phyloP scores from a whole-genome alignment of 2,888 invertebrate genomes.

The Monopis laevigella region DNA sequence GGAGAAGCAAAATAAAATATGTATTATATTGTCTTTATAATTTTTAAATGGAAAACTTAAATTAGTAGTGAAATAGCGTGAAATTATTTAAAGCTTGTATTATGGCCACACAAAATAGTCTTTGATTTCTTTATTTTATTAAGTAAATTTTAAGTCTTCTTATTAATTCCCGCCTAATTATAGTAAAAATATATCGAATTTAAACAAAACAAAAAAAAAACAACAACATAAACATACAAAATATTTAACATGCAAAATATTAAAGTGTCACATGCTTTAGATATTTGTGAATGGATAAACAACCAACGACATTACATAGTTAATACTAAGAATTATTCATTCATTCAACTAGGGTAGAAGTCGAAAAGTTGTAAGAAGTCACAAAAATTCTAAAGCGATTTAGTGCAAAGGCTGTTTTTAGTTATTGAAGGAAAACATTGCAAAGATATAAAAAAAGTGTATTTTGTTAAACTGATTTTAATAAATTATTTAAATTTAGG shows the following conservation, averaged over 20 bases:
- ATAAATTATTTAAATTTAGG: neutral
- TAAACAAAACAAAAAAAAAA: too few species aligned
- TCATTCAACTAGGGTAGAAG: slow-evolving; percentile 13
- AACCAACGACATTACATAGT: slow-evolving; percentile 25
- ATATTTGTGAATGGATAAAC: slow-evolving; percentile 24
- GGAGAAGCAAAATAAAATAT: neutral
- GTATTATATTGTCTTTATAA: neutral
- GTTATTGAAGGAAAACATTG: slow-evolving; percentile 56
- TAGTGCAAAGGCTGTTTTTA: slow-evolving; percentile 36
- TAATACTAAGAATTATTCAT: neutral
- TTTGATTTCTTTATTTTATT: slow-evolving; percentile 27
- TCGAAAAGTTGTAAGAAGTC: too few species aligned
- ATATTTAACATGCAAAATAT: too few species aligned
- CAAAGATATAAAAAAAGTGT: too few species aligned
- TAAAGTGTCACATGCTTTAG: slow-evolving; percentile 1
- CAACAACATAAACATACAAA: too few species aligned
- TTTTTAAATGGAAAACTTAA: neutral
- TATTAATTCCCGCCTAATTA: too few species aligned
- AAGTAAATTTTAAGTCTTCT: slow-evolving; percentile 26
- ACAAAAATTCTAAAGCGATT: too few species aligned
- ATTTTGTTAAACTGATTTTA: too few species aligned
- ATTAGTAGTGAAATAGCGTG: too few species aligned
- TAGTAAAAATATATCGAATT: slow-evolving; percentile 12
- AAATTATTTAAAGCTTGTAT: slow-evolving; percentile 6
- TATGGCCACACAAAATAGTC: slow-evolving; percentile 62